Evolutionary conservation across 2,888 invertebrate genomes (phyloP).

Genomic region (Drosophila lutescens): DNA sequence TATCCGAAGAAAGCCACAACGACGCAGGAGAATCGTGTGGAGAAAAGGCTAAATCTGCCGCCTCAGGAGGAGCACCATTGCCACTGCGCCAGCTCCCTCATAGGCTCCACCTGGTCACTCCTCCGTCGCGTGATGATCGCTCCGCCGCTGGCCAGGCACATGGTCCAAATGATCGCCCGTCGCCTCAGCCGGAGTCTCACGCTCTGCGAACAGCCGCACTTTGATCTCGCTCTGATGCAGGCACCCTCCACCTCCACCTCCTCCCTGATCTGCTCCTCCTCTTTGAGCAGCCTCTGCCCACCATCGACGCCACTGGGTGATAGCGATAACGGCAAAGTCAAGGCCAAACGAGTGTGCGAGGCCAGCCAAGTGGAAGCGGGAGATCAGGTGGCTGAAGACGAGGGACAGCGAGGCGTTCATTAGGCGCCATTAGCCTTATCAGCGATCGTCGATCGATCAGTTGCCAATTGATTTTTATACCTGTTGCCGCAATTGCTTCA

Average conservation of each 20-base stretch:
- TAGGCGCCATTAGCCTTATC: slow-evolving; percentile 24
- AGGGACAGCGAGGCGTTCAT: neutral
- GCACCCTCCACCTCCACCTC: neutral
- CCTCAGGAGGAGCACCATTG: neutral
- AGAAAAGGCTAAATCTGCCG: neutral
- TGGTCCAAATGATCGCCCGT: slow-evolving; percentile 85
- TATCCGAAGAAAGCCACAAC: neutral
- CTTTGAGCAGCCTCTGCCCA: slow-evolving; percentile 9
- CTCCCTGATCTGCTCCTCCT: too few species aligned
- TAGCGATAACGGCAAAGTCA: slow-evolving; percentile 27
- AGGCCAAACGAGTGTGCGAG: slow-evolving; percentile 19
- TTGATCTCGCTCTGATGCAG: slow-evolving; percentile 38
- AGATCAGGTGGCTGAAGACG: slow-evolving; percentile 18
- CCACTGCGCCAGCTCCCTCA: neutral
- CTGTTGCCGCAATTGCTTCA: slow-evolving; percentile 8
- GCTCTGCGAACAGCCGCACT: slow-evolving; percentile 41
- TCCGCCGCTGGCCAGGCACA: slow-evolving; percentile 68
- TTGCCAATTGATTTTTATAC: slow-evolving; percentile 22
- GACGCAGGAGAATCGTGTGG: neutral
- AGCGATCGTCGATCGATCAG: slow-evolving; percentile 25
- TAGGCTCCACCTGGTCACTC: slow-evolving; percentile 17
- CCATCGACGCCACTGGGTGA: slow-evolving; percentile 23
- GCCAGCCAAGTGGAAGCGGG: slow-evolving; percentile 5
- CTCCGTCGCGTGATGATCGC: slow-evolving; percentile 86
- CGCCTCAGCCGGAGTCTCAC: slow-evolving; percentile 15